These are phyloP conservation scores for Antheraea assamensis DNA, from an alignment of 2,888 invertebrate species.

Conservation along the genomic window DNA sequence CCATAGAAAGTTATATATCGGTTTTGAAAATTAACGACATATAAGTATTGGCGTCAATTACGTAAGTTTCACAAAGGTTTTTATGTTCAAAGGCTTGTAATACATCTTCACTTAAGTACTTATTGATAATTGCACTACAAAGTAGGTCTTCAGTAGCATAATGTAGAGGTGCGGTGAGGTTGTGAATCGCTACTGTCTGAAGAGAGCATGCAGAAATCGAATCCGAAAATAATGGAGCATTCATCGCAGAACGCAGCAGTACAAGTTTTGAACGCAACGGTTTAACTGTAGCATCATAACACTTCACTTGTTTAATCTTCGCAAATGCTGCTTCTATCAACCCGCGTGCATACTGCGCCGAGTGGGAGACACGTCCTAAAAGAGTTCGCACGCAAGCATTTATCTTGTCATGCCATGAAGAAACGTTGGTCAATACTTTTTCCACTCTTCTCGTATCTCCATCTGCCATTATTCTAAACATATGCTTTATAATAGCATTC, in stretches of 20 bases:
- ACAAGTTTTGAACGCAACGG: slow-evolving; percentile 46
- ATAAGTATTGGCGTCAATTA: slow-evolving; percentile 41
- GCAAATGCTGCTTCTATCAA: slow-evolving; percentile 46
- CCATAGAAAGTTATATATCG: not conserved
- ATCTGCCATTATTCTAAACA: slow-evolving; percentile 35
- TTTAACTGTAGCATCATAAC: slow-evolving; percentile 29
- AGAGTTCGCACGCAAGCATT: slow-evolving; percentile 39
- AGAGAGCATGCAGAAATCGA: slow-evolving; percentile 33
- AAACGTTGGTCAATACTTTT: slow-evolving; percentile 17
- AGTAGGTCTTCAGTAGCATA: slow-evolving; percentile 42
- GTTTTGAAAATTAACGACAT: slow-evolving; percentile 27
- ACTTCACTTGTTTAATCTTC: slow-evolving; percentile 36
- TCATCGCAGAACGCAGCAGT: slow-evolving; percentile 35
- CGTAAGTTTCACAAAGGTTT: slow-evolving; percentile 55
- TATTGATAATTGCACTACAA: slow-evolving; percentile 51
- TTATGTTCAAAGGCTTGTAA: slow-evolving; percentile 42
- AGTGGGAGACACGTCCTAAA: slow-evolving; percentile 41
- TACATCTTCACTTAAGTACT: slow-evolving; percentile 42
- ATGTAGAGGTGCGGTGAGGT: slow-evolving; percentile 43
- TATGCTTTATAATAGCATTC: slow-evolving; percentile 37
- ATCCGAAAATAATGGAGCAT: not conserved
- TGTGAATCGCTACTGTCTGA: slow-evolving; percentile 37
- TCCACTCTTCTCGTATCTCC: slow-evolving; percentile 24
- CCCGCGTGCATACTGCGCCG: slow-evolving; percentile 49
- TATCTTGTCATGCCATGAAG: slow-evolving; percentile 35